A percentile compares a stretch with the other conserved stretches of the same genome.
These are phyloP conservation scores for Neomicropteryx cornuta DNA, from an alignment of 1,140 invertebrate genomes.

Conservation along the genomic window DNA sequence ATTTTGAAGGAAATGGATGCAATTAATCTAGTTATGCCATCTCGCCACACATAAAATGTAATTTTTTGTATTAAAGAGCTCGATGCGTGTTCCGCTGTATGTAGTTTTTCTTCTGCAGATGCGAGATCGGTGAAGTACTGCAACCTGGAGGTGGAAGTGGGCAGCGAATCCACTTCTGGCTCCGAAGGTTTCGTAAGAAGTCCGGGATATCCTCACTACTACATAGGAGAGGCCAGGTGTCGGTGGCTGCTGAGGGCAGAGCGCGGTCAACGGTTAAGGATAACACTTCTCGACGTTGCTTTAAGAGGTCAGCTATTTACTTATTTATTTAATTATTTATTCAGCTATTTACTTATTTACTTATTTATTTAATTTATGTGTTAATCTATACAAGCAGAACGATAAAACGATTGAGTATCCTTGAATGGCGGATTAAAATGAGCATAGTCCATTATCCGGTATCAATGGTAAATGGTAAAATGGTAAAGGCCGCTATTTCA, in stretches of 20 bases:
- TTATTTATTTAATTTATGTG: neutral
- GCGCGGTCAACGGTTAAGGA: conserved; percentile 37
- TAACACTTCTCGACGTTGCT: conserved; percentile 46
- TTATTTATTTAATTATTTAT: neutral
- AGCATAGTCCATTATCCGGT: too few species aligned
- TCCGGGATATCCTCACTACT: conserved; percentile 52
- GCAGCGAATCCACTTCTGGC: conserved; percentile 19
- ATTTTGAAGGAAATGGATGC: too few species aligned
- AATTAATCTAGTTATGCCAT: too few species aligned
- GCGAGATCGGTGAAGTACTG: conserved; percentile 39
- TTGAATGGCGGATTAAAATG: too few species aligned
- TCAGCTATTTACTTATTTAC: too few species aligned
- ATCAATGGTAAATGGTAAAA: too few species aligned
- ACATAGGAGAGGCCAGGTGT: conserved; percentile 41
- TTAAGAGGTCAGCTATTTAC: conserved; percentile 38
- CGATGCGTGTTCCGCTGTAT: too few species aligned
- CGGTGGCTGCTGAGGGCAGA: conserved; percentile 40
- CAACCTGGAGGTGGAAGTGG: conserved; percentile 36
- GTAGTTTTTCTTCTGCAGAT: conserved; percentile 29
- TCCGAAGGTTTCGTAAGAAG: conserved; percentile 46
- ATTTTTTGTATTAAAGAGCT: too few species aligned
- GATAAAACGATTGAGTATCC: neutral
- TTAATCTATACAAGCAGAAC: neutral
- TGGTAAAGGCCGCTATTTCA: too few species aligned
- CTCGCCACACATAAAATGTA: too few species aligned